Evolutionary conservation across 2,888 invertebrate genomes (phyloP).

Genomic region (Diploptera punctata): DNA sequence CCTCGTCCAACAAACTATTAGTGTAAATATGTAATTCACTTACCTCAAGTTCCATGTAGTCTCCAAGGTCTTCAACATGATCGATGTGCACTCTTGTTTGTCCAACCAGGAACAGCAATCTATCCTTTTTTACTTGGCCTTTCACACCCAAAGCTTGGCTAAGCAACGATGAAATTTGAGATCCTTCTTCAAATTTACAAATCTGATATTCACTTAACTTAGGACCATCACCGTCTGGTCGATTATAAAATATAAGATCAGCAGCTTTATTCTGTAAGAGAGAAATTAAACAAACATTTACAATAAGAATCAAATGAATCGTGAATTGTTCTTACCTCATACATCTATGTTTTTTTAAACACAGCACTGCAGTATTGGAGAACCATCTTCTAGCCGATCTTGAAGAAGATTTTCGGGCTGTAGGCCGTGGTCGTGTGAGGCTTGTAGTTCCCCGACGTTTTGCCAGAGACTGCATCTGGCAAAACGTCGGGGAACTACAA

Average conservation of each 20-base stretch:
- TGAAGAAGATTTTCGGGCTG: too few relatives aligned
- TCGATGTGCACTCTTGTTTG: slow-evolving; percentile 92
- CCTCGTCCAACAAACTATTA: neutral
- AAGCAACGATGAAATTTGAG: slow-evolving; percentile 63
- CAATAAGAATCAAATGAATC: too few relatives aligned
- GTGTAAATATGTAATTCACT: too few relatives aligned
- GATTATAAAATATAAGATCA: slow-evolving; percentile 80
- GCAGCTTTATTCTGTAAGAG: slow-evolving; percentile 60
- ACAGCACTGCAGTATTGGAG: too few relatives aligned
- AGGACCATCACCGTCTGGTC: slow-evolving; percentile 80
- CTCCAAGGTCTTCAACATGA: slow-evolving; percentile 76
- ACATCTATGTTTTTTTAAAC: too few relatives aligned
- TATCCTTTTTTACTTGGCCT: slow-evolving; percentile 77
- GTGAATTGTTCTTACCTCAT: too few relatives aligned
- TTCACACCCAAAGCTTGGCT: slow-evolving; percentile 68
- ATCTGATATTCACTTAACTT: slow-evolving; percentile 78
- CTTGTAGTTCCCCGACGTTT: too few relatives aligned
- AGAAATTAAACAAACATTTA: too few relatives aligned
- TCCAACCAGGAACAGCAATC: slow-evolving; percentile 78
- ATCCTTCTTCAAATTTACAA: slow-evolving; percentile 59
- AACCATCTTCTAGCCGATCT: too few relatives aligned
- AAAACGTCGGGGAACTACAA: too few relatives aligned
- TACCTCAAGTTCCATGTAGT: slow-evolving; percentile 88
- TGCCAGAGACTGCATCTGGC: too few relatives aligned
- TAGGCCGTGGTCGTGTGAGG: too few relatives aligned